Conservation (phyloP, 2,113 vertebrate species). For the Falco punctatus region DNA sequence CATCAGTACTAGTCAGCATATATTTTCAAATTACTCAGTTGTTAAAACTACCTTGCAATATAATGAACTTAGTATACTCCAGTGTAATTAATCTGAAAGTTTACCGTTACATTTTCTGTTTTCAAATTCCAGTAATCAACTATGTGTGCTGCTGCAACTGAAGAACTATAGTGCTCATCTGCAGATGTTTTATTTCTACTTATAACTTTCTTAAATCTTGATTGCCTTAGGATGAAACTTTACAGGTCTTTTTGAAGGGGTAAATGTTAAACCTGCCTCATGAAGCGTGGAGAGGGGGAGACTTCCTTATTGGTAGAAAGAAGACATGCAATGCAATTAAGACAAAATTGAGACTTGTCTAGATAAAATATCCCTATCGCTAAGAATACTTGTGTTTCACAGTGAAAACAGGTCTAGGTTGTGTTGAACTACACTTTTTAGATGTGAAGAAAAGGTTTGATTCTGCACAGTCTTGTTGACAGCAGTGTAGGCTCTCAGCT, state of each 20-base stretch:
- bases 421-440: background rate
- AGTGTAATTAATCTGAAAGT: constrained; percentile 63
- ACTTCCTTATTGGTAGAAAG: background rate
- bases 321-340: background rate
- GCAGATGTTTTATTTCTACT: constrained; percentile 9
- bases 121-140: constrained; percentile 62
- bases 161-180: background rate
- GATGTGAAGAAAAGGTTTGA: background rate
- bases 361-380: background rate
- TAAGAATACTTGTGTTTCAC: background rate
- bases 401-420: background rate
- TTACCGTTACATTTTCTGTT: constrained; percentile 41
- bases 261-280: background rate
- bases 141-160: constrained; percentile 2
- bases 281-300: background rate
- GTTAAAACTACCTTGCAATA: constrained; percentile 57
- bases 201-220: background rate
- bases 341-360: background rate
- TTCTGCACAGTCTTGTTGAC: accelerated
- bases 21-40: constrained; percentile 21
- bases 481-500: background rate
- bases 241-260: background rate
- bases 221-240: background rate
- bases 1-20: constrained; percentile 20
- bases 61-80: constrained; percentile 61